Evolutionary conservation across 1,140 invertebrate genomes (phyloP).

Genomic region (Aphaenogaster rudis): DNA sequence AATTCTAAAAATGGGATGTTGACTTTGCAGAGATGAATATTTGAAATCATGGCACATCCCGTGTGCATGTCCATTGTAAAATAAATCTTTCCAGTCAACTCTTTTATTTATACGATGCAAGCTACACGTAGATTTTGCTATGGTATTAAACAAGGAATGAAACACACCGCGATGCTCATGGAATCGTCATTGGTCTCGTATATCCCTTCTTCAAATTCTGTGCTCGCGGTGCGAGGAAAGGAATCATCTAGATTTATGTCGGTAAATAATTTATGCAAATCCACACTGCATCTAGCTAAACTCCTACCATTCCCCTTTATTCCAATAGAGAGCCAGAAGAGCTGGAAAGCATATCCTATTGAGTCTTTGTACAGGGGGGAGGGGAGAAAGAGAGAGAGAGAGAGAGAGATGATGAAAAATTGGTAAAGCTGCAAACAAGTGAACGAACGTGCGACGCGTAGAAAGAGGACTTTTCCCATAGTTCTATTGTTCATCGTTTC

Average conservation of each 20-base stretch:
- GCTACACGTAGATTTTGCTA: not conserved
- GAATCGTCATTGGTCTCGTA: slow-evolving; percentile 14
- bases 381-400: slow-evolving; percentile 11
- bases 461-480: slow-evolving; percentile 52
- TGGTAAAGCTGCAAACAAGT: slow-evolving; percentile 74
- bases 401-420: not conserved
- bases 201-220: slow-evolving; percentile 13
- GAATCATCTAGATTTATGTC: slow-evolving; percentile 70
- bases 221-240: slow-evolving; percentile 42
- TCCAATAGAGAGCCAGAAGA: slow-evolving; percentile 30
- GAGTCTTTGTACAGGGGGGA: slow-evolving; percentile 57
- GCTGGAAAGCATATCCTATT: slow-evolving; percentile 60
- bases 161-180: not conserved
- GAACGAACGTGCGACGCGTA: slow-evolving; percentile 73
- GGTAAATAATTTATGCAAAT: slow-evolving; percentile 77
- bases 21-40: not conserved
- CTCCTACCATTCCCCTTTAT: not conserved
- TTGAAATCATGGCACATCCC: not conserved
- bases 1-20: slow-evolving; percentile 16
- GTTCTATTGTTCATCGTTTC: slow-evolving; percentile 63
- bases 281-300: slow-evolving; percentile 39
- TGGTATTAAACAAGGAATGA: not conserved
- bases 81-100: not conserved
- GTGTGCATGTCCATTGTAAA: not conserved
- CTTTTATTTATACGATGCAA: not conserved